phyloP scores from a whole-genome alignment of 2,888 invertebrate genomes.

The Nymphalis polychloros region DNA sequence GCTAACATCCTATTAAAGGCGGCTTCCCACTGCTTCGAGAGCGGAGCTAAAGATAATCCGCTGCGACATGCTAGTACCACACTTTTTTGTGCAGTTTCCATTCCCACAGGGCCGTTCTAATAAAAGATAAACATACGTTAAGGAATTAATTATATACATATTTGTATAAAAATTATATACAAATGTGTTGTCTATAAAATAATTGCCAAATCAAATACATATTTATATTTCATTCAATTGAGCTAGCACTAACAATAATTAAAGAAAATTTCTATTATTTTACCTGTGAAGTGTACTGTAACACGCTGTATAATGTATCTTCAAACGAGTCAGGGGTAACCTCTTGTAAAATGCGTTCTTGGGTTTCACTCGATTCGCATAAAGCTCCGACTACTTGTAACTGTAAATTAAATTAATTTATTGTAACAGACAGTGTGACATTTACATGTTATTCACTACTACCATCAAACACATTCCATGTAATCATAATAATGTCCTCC shows the following conservation, averaged over 20 bases:
- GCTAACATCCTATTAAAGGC: constrained; percentile 65
- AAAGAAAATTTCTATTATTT: neutral
- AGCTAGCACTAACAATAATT: too few species aligned
- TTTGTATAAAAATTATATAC: too few species aligned
- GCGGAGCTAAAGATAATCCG: constrained; percentile 62
- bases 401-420: constrained; percentile 46
- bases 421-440: too few species aligned
- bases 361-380: constrained; percentile 69
- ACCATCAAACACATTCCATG: too few species aligned
- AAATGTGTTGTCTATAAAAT: too few species aligned
- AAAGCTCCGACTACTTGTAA: constrained; percentile 72
- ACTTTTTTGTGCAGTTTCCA: constrained; percentile 60
- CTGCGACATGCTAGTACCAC: constrained; percentile 63
- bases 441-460: too few species aligned
- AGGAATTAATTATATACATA: too few species aligned
- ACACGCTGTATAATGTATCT: constrained; percentile 68
- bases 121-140: neutral
- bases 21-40: constrained; percentile 59
- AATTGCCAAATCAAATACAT: too few species aligned
- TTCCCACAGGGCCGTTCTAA: constrained; percentile 66
- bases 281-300: constrained; percentile 69
- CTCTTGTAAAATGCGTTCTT: constrained; percentile 65
- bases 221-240: too few species aligned
- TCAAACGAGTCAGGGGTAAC: constrained; percentile 72
- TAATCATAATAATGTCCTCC: too few species aligned